Conservation (phyloP, 2,113 vertebrate species). For the Bettongia penicillata region DNA sequence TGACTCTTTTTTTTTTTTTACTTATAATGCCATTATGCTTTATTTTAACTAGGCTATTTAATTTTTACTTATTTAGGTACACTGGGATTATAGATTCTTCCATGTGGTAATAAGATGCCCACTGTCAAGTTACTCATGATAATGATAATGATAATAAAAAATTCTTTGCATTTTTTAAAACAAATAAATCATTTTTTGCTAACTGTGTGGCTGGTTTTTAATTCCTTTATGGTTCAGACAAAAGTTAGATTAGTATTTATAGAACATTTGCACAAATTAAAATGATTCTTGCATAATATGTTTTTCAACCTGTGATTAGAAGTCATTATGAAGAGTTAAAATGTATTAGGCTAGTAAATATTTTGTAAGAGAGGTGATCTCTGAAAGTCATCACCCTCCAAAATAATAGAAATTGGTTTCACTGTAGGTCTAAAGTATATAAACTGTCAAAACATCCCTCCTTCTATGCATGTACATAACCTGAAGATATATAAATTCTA, state of each 20-base stretch:
- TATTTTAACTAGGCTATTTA: conserved; percentile 7
- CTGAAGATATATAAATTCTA: not conserved
- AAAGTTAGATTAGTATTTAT: conserved; percentile 15
- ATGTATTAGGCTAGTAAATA: conserved; percentile 26
- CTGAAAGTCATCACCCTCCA: not conserved
- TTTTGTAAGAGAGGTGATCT: conserved; percentile 36
- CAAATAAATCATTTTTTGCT: conserved; percentile 11
- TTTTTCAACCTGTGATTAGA: not conserved
- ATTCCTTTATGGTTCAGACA: not conserved
- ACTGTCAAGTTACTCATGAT: not conserved
- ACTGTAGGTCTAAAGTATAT: not conserved
- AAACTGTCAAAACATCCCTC: not conserved
- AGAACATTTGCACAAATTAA: not conserved
- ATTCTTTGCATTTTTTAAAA: conserved; percentile 27
- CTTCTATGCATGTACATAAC: not conserved
- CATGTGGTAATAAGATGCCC: not conserved
- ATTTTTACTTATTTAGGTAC: conserved; percentile 12
- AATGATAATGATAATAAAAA: not conserved
- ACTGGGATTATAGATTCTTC: conserved; percentile 46
- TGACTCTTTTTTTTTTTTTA: no score
- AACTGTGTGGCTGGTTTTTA: not conserved
- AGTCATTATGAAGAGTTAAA: fast-evolving
- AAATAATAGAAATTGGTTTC: not conserved
- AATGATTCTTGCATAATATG: not conserved
- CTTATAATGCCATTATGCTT: conserved; percentile 1